Evolutionary conservation across 2,888 invertebrate genomes (phyloP), one percentile per base, ranked within the genome.

Genomic region (Alviniconcha strummeri): DNA sequence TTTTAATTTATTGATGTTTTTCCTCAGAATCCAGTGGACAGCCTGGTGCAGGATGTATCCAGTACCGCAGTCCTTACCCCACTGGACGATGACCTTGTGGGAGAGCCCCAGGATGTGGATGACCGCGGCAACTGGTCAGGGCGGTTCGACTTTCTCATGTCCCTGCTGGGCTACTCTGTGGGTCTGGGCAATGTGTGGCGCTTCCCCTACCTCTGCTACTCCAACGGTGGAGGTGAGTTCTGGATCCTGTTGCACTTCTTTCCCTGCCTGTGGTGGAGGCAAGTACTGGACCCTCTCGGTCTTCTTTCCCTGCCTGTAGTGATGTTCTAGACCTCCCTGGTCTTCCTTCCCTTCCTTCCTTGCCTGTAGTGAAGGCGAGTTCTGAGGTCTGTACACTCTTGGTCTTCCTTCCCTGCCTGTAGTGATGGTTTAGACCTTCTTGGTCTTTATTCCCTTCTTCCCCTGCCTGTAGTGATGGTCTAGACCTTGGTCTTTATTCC

Each of bases 191-290:
- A 91, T 85, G 92, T 91, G 17, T 96, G 96, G 96, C 93, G 95
- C 86, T 96, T 96, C 93, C 96, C 96, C 2, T 95, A 96, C 88
- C 88, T 93, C 55, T 92, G 92, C 36, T 93, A 93, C 88, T 91
- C 88, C 77, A 93, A 93, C 88, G 93, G 93, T 19, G 92, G 92
- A 84, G 92, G 92, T 92, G 86, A 80, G 89, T 36, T 86, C 11
- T 75, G 55, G 36, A 36, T 36, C 36, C 36, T 36, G 36, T 36
- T 36, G 36, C 36, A 36, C 36, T 36, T 36, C 36, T 36, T 36
- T 36, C 36, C 36, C 36, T 36, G 36, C 36, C 36, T 36, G 36
- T 36, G 36, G 36, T 36, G 36, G 3, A 36, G 36, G 36, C 36
- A 3, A 36, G 36, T 36, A 1, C 36, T 36, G 36, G 36, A 36